Conservation (phyloP, 2,797 vertebrate species). For the Bufotes viridis region DNA sequence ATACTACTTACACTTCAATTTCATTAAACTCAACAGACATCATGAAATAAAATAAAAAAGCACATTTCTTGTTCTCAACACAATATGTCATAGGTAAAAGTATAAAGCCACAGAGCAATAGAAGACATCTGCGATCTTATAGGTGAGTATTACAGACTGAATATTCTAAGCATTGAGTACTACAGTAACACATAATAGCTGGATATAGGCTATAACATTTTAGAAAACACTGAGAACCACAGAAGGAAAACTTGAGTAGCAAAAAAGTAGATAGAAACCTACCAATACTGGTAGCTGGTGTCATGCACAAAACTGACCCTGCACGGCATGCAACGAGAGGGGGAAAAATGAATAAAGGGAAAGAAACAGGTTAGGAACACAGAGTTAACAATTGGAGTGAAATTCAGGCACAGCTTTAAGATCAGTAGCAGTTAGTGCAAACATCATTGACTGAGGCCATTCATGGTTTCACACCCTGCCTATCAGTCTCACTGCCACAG, state of each 20-base stretch:
- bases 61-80: slow-evolving; percentile 70
- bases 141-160: slow-evolving; percentile 65
- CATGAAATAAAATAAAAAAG: slow-evolving; percentile 72
- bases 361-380: slow-evolving; percentile 85
- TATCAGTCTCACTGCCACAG: background rate
- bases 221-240: slow-evolving; percentile 70
- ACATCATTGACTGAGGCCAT: slow-evolving; percentile 73
- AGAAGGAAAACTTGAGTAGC: slow-evolving; percentile 73
- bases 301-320: slow-evolving; percentile 99
- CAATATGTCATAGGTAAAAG: slow-evolving; percentile 68
- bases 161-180: slow-evolving; percentile 64
- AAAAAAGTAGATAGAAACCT: slow-evolving; percentile 87
- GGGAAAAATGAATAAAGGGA: slow-evolving; percentile 86
- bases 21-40: slow-evolving; percentile 71
- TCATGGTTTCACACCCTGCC: slow-evolving; percentile 67
- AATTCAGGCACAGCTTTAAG: slow-evolving; percentile 80
- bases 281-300: slow-evolving; percentile 96
- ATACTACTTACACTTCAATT: slow-evolving; percentile 75
- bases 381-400: slow-evolving; percentile 83
- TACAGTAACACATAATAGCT: slow-evolving; percentile 64
- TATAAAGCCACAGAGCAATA: slow-evolving; percentile 66
- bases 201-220: slow-evolving; percentile 72
- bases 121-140: slow-evolving; percentile 69
- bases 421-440: slow-evolving; percentile 76
- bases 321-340: slow-evolving; percentile 84